A percentile compares a stretch with the other conserved stretches of the same genome.
These are phyloP conservation scores for Polydrusus pterygomalis DNA, from an alignment of 2,888 invertebrate species.

Conservation along the genomic window DNA sequence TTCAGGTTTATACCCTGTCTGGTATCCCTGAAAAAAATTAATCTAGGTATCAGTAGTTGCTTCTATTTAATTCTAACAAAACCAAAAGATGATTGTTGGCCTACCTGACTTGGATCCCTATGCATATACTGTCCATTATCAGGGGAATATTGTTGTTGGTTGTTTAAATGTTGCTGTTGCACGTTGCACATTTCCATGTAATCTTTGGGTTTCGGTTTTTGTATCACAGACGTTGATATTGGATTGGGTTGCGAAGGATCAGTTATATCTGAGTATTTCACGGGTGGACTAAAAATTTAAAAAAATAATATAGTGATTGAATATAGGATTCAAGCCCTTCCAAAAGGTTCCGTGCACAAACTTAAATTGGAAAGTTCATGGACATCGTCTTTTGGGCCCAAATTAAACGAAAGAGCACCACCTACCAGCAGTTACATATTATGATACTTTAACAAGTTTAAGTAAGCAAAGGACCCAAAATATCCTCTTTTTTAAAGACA, in stretches of 20 bases:
- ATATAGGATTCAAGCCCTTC: too few species aligned
- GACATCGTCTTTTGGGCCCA: too few species aligned
- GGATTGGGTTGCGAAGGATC: slow-evolving; percentile 47
- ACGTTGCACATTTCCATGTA: slow-evolving; percentile 68
- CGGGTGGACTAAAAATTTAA: slow-evolving; percentile 58
- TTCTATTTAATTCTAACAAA: too few species aligned
- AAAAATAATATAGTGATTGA: too few species aligned
- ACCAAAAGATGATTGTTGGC: too few species aligned
- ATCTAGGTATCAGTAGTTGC: neutral
- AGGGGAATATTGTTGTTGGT: slow-evolving; percentile 58
- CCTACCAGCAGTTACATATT: too few species aligned
- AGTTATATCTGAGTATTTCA: slow-evolving; percentile 66
- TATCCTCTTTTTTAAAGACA: too few species aligned
- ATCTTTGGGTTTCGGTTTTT: slow-evolving; percentile 68
- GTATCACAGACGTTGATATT: slow-evolving; percentile 62
- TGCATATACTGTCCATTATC: slow-evolving; percentile 62
- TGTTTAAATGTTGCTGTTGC: slow-evolving; percentile 61
- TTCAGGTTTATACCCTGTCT: slow-evolving; percentile 63
- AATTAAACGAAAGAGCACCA: too few species aligned
- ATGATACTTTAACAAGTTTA: too few species aligned
- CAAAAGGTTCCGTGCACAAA: too few species aligned
- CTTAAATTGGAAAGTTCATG: too few species aligned
- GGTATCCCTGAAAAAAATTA: slow-evolving; percentile 55
- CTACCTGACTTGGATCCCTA: slow-evolving; percentile 65
- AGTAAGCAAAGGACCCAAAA: too few species aligned